A percentile compares a stretch with the other conserved stretches of the same genome.
These are phyloP conservation scores for Gila robusta DNA, from an alignment of 2,797 vertebrate genomes.

Conservation along the genomic window DNA sequence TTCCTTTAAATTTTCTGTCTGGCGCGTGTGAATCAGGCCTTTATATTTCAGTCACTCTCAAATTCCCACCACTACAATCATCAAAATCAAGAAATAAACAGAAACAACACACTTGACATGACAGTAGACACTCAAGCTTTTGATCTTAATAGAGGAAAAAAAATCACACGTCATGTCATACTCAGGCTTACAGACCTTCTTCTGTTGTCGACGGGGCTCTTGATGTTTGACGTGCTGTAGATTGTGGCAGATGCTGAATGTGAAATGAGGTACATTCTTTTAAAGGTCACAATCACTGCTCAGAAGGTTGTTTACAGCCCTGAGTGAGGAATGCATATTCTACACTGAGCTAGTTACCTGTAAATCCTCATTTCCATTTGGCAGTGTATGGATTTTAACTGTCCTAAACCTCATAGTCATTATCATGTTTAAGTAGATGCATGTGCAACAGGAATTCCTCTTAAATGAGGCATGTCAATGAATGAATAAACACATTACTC, in stretches of 20 bases:
- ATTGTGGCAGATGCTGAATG: conserved; percentile 44
- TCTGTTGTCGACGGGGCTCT: conserved; percentile 2
- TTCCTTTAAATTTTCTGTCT: conserved; percentile 23
- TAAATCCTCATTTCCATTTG: conserved; percentile 48
- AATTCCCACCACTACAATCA: conserved; percentile 63
- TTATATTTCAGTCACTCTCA: conserved; percentile 71
- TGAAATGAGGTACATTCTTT: conserved; percentile 51
- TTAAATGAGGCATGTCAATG: conserved; percentile 47
- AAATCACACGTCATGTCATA: conserved; percentile 16
- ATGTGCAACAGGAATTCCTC: not conserved
- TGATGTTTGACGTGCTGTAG: conserved; percentile 47
- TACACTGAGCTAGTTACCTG: not conserved
- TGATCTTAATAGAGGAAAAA: conserved; percentile 38
- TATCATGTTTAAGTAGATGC: not conserved
- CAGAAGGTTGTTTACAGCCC: conserved; percentile 39
- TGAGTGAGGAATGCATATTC: conserved; percentile 1
- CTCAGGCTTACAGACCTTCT: conserved; percentile 32
- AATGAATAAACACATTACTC: conserved; percentile 46
- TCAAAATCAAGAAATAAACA: conserved; percentile 56
- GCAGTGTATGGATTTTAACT: conserved; percentile 11
- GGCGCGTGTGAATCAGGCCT: conserved; percentile 67
- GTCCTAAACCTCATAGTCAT: not conserved
- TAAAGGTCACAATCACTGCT: conserved; percentile 50
- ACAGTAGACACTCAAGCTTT: conserved; percentile 28
- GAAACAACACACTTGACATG: conserved; percentile 15